Evolutionary conservation across 1,140 invertebrate genomes (phyloP).

Genomic region (Chrysopa pallens): DNA sequence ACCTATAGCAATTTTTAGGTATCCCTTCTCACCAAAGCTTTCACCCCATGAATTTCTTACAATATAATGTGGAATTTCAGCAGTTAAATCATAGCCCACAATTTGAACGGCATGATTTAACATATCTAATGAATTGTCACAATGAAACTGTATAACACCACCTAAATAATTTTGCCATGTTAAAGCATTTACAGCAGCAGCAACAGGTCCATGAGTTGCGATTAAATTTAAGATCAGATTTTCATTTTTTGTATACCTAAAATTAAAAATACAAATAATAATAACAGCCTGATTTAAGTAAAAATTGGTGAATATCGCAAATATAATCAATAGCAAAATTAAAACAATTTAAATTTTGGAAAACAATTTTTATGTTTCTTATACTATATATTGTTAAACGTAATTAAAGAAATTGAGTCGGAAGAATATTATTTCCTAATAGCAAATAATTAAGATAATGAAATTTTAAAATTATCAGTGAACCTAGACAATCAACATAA

Average conservation of each 20-base stretch:
- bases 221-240: not conserved
- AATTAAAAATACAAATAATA: no score
- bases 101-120: constrained; percentile 75
- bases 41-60: constrained; percentile 73
- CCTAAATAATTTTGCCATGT: constrained; percentile 79
- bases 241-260: not conserved
- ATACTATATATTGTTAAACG: no score
- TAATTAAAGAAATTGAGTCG: no score
- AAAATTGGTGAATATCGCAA: no score
- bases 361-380: no score
- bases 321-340: no score
- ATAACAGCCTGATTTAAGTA: no score
- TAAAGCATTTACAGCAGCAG: constrained; percentile 63
- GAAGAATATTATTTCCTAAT: no score
- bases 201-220: constrained; percentile 52
- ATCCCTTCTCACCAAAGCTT: constrained; percentile 57
- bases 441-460: no score
- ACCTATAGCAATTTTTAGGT: constrained; percentile 58
- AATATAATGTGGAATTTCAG: constrained; percentile 62
- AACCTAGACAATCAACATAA: no score
- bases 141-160: constrained; percentile 70
- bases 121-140: constrained; percentile 37
- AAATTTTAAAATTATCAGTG: no score
- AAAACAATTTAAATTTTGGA: no score
- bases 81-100: constrained; percentile 63